phyloP scores from a whole-genome alignment of 2,797 vertebrate genomes.

The Vipera latastei region DNA sequence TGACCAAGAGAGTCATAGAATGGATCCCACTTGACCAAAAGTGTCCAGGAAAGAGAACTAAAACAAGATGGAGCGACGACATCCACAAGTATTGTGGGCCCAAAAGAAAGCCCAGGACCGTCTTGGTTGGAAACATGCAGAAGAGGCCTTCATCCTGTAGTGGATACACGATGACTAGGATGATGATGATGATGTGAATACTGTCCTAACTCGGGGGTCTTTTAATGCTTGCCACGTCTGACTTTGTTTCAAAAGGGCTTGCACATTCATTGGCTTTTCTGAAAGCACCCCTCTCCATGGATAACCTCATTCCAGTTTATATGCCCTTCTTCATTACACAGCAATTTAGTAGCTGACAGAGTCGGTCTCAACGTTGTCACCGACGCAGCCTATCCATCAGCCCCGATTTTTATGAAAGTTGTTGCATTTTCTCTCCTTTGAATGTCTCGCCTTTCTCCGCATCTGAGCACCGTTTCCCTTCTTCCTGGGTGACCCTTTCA shows the following conservation, averaged over 20 bases:
- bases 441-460: neutral
- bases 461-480: neutral
- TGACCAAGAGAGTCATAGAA: no score
- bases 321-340: accelerated
- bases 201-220: neutral
- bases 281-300: neutral
- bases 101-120: neutral
- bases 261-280: neutral
- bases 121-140: neutral
- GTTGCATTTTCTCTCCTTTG: conserved; percentile 26
- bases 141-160: neutral
- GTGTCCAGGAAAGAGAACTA: neutral
- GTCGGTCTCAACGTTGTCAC: conserved; percentile 36
- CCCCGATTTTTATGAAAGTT: neutral
- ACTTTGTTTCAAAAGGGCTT: neutral
- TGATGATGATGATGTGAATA: neutral
- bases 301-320: conserved; percentile 7
- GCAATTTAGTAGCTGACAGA: conserved; percentile 36
- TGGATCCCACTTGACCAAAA: no score
- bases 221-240: neutral
- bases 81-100: neutral
- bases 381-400: neutral
- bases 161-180: neutral
- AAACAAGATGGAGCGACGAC: neutral
- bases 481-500: neutral